Conservation (phyloP, 35 echinoderm and acorn worm species). For the Apostichopus parvimensis region DNA sequence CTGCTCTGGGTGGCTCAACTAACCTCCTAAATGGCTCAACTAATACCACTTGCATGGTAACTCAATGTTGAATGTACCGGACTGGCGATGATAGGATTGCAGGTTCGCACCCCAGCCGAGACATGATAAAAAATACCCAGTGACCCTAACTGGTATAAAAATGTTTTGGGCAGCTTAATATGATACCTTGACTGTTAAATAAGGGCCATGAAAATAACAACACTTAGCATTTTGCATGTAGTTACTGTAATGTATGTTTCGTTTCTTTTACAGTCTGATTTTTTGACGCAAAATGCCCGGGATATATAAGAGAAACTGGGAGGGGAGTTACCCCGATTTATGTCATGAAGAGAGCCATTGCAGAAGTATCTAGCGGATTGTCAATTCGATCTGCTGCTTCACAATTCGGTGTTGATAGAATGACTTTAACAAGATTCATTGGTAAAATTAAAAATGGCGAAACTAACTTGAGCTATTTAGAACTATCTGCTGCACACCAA, state of each 20-base stretch:
- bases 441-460: conserved; percentile 52
- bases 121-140: not conserved
- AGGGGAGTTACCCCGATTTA: not conserved
- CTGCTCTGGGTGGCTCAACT: not conserved
- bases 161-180: not conserved
- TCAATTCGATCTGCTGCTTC: conserved; percentile 37
- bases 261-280: no score
- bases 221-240: not conserved
- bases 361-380: not conserved
- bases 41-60: no score
- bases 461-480: not conserved
- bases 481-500: no score
- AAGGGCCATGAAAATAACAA: not conserved
- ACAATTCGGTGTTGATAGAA: conserved; percentile 37
- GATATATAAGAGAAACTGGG: conserved; percentile 58
- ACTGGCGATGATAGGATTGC: not conserved
- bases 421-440: conserved; percentile 56
- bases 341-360: conserved; percentile 17
- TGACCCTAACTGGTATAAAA: not conserved
- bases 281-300: conserved; percentile 35
- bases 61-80: not conserved
- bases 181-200: not conserved
- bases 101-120: not conserved
- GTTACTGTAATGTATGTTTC: no score
- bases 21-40: not conserved